These are phyloP conservation scores for Cavia porcellus DNA, from an alignment of 2,113 vertebrate genomes.

Conservation along the genomic window DNA sequence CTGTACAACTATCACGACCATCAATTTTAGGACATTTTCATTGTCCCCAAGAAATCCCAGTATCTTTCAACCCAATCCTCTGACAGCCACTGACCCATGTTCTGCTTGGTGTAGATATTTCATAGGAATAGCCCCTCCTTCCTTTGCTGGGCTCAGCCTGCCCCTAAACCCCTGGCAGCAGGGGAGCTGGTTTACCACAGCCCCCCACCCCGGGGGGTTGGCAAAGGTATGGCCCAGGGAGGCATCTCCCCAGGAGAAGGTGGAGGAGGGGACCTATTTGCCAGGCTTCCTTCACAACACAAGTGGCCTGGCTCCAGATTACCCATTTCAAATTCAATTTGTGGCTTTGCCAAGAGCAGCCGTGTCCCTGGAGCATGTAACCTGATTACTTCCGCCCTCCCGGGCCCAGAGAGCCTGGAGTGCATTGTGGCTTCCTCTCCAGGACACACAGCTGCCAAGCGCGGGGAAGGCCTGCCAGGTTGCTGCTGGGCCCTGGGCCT, in stretches of 20 bases:
- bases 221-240: not conserved
- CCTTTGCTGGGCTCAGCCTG: not conserved
- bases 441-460: not conserved
- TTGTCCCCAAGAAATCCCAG: not conserved
- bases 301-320: slow-evolving; percentile 53
- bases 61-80: not conserved
- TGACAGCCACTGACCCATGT: no score
- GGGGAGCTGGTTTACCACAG: not conserved
- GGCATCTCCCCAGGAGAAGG: not conserved
- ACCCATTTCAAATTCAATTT: slow-evolving; percentile 77
- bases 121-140: not conserved
- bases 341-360: slow-evolving; percentile 66
- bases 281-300: slow-evolving; percentile 19
- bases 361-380: slow-evolving; percentile 47
- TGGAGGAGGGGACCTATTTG: not conserved
- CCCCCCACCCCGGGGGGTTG: not conserved
- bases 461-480: not conserved
- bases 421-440: not conserved
- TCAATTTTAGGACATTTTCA: not conserved
- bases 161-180: rapidly evolving
- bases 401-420: not conserved
- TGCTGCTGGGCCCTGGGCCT: not conserved
- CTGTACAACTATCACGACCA: no score
- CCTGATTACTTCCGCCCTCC: slow-evolving; percentile 7
- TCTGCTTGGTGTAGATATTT: not conserved